phyloP scores from a whole-genome alignment of 2,797 vertebrate genomes.

The Paguma larvata region DNA sequence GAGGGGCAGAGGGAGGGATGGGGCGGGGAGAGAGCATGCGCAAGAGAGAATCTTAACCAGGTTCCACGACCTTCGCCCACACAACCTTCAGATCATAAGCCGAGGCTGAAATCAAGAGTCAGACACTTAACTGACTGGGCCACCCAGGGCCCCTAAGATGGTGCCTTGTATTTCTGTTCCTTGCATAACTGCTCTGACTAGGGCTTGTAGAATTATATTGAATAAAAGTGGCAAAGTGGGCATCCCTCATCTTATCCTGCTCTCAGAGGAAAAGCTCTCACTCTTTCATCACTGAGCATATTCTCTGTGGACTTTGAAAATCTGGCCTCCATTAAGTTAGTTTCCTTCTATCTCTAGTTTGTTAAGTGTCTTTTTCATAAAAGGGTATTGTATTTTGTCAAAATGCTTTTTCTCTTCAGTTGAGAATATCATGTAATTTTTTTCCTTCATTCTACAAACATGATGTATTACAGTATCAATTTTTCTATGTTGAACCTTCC shows the following conservation, averaged over 20 bases:
- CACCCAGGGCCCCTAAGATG: neutral
- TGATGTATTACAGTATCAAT: neutral
- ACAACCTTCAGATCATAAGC: too few species aligned
- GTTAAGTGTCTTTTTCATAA: neutral
- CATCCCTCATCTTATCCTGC: neutral
- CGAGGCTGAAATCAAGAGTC: too few species aligned
- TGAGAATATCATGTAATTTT: neutral
- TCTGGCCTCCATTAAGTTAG: neutral
- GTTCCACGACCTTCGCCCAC: too few species aligned
- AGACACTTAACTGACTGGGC: too few species aligned
- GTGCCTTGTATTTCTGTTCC: neutral
- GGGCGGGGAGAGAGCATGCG: too few species aligned
- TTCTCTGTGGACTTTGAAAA: slow-evolving; percentile 7
- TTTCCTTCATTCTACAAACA: neutral
- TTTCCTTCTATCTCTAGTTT: neutral
- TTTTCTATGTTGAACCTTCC: neutral
- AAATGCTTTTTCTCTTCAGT: neutral
- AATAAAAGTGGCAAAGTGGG: neutral
- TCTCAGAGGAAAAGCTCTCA: neutral
- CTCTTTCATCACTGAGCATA: neutral
- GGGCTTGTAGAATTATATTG: neutral
- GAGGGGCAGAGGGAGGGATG: too few species aligned
- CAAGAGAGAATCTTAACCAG: too few species aligned
- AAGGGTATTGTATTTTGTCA: neutral
- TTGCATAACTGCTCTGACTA: neutral